phyloP scores from a whole-genome alignment of 2,888 invertebrate species.

The Pecten maximus region DNA sequence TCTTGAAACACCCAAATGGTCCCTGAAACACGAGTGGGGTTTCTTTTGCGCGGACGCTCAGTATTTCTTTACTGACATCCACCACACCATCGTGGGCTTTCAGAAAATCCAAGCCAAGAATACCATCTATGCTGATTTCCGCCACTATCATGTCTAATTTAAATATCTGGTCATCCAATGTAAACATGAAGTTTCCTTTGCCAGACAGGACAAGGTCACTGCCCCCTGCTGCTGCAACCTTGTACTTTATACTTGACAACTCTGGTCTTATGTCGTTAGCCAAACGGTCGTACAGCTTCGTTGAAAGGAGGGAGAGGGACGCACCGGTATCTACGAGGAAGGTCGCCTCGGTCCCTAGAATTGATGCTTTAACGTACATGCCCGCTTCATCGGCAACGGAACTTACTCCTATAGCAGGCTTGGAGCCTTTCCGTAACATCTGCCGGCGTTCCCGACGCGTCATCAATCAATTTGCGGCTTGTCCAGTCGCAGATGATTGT shows the following conservation, averaged over 20 bases:
- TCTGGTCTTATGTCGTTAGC: neutral
- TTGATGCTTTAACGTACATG: neutral
- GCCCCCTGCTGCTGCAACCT: neutral
- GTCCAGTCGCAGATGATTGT: neutral
- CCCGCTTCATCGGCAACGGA: neutral
- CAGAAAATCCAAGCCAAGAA: slow-evolving; percentile 49
- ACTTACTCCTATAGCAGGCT: neutral
- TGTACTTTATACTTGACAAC: neutral
- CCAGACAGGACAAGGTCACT: neutral
- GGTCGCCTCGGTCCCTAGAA: neutral
- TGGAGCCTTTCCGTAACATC: neutral
- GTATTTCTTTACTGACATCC: neutral
- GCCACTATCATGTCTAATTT: slow-evolving; percentile 36
- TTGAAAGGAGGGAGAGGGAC: neutral
- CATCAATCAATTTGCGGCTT: neutral
- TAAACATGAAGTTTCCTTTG: neutral
- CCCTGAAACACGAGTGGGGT: neutral
- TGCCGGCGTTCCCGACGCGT: neutral
- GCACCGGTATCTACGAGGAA: neutral
- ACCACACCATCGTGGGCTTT: neutral
- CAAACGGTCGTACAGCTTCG: neutral
- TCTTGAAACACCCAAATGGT: slow-evolving; percentile 43
- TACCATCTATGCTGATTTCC: slow-evolving; percentile 40
- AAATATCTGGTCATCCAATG: neutral
- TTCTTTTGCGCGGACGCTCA: neutral